Conservation (phyloP, 2,113 vertebrate genomes). For the Spea multiplicata region DNA sequence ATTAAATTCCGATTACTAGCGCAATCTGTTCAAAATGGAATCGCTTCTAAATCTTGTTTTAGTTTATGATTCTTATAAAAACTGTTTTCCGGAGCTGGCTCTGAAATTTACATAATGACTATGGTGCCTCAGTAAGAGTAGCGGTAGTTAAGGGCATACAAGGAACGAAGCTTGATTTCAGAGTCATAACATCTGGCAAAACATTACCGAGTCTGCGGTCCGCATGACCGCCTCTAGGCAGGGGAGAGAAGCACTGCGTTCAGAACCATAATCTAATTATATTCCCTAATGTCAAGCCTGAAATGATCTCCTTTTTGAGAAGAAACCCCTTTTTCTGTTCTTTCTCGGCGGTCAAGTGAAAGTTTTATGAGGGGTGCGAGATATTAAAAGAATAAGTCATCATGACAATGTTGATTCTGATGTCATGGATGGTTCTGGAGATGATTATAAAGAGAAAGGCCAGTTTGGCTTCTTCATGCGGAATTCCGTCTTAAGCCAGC, state of each 20-base stretch:
- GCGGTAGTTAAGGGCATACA: background rate
- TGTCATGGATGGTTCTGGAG: no score
- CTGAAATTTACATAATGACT: conserved; percentile 28
- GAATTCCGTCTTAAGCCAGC: no score
- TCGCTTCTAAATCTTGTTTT: background rate
- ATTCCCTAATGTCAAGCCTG: conserved; percentile 20
- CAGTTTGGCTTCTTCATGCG: no score
- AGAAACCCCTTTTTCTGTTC: background rate
- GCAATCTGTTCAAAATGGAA: background rate
- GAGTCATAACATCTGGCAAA: conserved; percentile 10
- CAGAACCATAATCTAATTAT: conserved; percentile 7
- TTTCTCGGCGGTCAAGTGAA: background rate
- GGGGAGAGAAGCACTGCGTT: background rate
- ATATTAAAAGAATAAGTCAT: no score
- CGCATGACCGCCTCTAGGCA: background rate
- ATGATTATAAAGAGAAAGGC: no score
- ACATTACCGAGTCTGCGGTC: conserved; percentile 1
- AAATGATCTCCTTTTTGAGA: conserved; percentile 19
- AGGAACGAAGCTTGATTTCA: background rate
- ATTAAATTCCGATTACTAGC: background rate
- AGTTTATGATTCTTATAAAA: conserved; percentile 40
- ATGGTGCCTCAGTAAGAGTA: background rate
- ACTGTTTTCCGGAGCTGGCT: conserved; percentile 11
- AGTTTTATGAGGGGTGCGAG: no score
- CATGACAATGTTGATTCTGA: no score